Conservation (phyloP, 1,140 invertebrate genomes). For the Venturia canescens region DNA sequence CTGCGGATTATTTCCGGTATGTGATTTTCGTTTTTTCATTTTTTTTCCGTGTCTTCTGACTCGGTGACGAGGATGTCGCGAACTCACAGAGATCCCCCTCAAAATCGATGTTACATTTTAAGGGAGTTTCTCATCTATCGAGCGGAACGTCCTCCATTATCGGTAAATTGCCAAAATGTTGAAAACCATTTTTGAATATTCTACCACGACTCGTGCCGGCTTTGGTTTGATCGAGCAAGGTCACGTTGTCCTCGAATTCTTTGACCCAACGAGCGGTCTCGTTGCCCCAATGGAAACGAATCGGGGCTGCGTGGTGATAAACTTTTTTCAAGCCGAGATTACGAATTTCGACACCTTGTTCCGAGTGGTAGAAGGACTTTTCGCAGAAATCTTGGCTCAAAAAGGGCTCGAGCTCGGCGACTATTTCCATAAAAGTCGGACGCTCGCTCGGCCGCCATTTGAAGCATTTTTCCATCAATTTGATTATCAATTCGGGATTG, state of each 20-base stretch:
- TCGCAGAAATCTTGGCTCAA: conserved; percentile 72
- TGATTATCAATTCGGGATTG: conserved; percentile 73
- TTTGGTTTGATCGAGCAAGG: conserved; percentile 65
- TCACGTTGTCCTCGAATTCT: conserved; percentile 70
- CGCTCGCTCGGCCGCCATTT: conserved; percentile 72
- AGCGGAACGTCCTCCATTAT: conserved; percentile 65
- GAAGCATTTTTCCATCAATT: conserved; percentile 76
- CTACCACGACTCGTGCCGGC: conserved; percentile 62
- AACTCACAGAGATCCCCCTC: neutral
- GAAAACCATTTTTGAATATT: conserved; percentile 70
- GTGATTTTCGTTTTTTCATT: neutral
- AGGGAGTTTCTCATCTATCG: conserved; percentile 60
- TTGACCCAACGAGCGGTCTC: conserved; percentile 69
- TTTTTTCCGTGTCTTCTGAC: neutral
- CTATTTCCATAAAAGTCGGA: conserved; percentile 75
- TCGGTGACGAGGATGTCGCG: neutral
- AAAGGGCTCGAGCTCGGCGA: conserved; percentile 74
- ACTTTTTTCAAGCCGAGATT: conserved; percentile 64
- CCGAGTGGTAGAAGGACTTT: conserved; percentile 78
- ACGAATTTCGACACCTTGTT: conserved; percentile 70
- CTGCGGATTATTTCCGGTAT: neutral
- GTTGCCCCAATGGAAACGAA: conserved; percentile 68
- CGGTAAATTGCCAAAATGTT: conserved; percentile 63
- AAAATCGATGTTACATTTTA: neutral
- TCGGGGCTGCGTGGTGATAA: conserved; percentile 65